Percentiles rank a stretch among this genome's conserved stretches.
These are phyloP conservation scores for Amorpha juglandis DNA, from an alignment of 2,888 invertebrate genomes.

Conservation along the genomic window DNA sequence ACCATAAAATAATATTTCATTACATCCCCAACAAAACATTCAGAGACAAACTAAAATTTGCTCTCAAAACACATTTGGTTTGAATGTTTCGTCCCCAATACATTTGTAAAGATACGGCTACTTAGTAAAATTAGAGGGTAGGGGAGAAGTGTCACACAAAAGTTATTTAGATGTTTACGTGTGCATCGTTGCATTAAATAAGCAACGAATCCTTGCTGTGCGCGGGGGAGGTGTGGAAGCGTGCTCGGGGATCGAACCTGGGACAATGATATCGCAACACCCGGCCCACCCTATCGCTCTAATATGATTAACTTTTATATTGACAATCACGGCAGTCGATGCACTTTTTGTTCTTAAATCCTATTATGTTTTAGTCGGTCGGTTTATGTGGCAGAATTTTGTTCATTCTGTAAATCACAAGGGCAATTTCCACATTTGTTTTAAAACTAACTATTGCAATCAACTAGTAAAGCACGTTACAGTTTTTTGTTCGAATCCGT, in stretches of 20 bases:
- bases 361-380: slow-evolving; percentile 34
- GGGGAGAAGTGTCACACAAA: slow-evolving; percentile 81
- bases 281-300: slow-evolving; percentile 70
- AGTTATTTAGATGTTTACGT: slow-evolving; percentile 85
- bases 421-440: background rate
- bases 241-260: slow-evolving; percentile 57
- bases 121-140: slow-evolving; percentile 82
- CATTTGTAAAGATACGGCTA: slow-evolving; percentile 81
- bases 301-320: slow-evolving; percentile 78
- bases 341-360: slow-evolving; percentile 49
- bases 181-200: slow-evolving; percentile 84
- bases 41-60: slow-evolving; percentile 57
- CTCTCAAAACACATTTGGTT: slow-evolving; percentile 66
- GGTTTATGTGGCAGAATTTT: background rate
- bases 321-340: slow-evolving; percentile 61
- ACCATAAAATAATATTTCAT: background rate
- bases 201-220: slow-evolving; percentile 75
- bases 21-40: slow-evolving; percentile 27
- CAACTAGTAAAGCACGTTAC: too few relatives aligned
- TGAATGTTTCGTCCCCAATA: slow-evolving; percentile 70
- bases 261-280: slow-evolving; percentile 74
- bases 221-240: slow-evolving; percentile 49
- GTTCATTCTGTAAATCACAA: background rate
- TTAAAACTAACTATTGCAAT: background rate
- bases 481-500: background rate